Evolutionary conservation across 2,888 invertebrate genomes (phyloP).

Genomic region (Drosophila nr. perissopoda): DNA sequence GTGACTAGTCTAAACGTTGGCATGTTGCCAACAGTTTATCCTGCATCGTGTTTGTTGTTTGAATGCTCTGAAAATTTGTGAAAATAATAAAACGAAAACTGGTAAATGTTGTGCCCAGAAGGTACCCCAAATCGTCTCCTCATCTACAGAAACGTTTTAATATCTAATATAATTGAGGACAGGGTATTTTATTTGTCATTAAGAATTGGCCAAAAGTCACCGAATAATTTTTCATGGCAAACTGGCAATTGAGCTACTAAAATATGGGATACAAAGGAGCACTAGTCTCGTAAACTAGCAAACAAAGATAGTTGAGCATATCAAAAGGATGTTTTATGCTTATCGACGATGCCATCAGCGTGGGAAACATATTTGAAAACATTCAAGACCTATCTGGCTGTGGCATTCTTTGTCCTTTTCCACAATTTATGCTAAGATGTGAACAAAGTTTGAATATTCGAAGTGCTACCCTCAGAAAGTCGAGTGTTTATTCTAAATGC

Average conservation of each 20-base stretch:
- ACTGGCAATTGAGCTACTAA: slow-evolving; percentile 51
- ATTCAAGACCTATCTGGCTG: slow-evolving; percentile 12
- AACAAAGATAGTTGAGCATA: not conserved
- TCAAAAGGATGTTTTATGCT: too few relatives aligned
- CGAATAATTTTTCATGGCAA: slow-evolving; percentile 52
- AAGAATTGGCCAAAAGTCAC: not conserved
- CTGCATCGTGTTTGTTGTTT: not conserved
- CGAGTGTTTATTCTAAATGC: slow-evolving; percentile 25
- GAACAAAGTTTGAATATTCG: slow-evolving; percentile 43
- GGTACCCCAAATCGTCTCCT: not conserved
- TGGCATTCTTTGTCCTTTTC: slow-evolving; percentile 24
- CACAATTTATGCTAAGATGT: slow-evolving; percentile 47
- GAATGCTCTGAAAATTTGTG: not conserved
- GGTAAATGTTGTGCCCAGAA: not conserved
- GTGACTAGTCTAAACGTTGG: slow-evolving; percentile 49
- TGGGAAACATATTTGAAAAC: slow-evolving; percentile 39
- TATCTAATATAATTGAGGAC: not conserved
- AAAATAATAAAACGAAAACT: not conserved
- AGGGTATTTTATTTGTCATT: not conserved
- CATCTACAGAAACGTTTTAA: not conserved
- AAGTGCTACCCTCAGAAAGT: slow-evolving; percentile 20
- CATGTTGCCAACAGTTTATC: slow-evolving; percentile 53
- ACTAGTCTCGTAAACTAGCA: slow-evolving; percentile 32
- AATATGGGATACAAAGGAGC: slow-evolving; percentile 71
- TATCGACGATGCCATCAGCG: slow-evolving; percentile 10